Percentiles rank a stretch among this genome's conserved stretches.
Evolutionary conservation across 2,113 vertebrate species (phyloP).

Genomic region (Stegostoma tigrinum): DNA sequence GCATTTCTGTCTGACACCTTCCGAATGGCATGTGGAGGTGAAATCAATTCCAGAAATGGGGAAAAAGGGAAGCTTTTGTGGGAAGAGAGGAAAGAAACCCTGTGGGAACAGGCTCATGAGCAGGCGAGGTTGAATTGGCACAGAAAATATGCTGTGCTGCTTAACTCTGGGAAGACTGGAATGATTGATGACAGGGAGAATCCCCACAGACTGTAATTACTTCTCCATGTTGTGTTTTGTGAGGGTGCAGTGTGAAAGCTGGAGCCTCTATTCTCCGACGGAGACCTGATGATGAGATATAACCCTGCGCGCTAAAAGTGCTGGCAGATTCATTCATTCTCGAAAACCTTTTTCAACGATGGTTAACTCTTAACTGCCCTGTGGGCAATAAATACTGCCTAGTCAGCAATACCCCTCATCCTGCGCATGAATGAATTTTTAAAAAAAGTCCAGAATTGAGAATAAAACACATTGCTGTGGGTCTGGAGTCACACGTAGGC

Average conservation of each 20-base stretch:
- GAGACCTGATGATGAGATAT: not conserved
- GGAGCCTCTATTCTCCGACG: not conserved
- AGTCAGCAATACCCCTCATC: too few relatives aligned
- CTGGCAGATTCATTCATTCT: too few relatives aligned
- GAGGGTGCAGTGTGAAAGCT: too few relatives aligned
- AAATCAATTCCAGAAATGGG: conserved; percentile 27
- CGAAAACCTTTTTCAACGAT: not conserved
- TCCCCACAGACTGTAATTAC: not conserved
- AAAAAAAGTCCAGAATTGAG: too few relatives aligned
- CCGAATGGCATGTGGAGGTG: too few relatives aligned
- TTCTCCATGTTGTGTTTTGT: not conserved
- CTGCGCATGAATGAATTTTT: too few relatives aligned
- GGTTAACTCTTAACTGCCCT: too few relatives aligned
- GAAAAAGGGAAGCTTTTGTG: not conserved
- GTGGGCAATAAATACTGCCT: too few relatives aligned
- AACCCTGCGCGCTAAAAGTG: not conserved
- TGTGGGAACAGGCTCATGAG: conserved; percentile 13
- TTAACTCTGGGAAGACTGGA: not conserved
- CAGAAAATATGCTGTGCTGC: not conserved
- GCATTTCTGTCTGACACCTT: not conserved
- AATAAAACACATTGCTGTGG: too few relatives aligned
- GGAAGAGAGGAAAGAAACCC: not conserved
- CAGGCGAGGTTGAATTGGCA: not conserved
- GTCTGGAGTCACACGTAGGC: too few relatives aligned
- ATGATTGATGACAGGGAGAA: not conserved